Conservation (phyloP, 2,113 vertebrate genomes). For the Oreotrochilus melanogaster region DNA sequence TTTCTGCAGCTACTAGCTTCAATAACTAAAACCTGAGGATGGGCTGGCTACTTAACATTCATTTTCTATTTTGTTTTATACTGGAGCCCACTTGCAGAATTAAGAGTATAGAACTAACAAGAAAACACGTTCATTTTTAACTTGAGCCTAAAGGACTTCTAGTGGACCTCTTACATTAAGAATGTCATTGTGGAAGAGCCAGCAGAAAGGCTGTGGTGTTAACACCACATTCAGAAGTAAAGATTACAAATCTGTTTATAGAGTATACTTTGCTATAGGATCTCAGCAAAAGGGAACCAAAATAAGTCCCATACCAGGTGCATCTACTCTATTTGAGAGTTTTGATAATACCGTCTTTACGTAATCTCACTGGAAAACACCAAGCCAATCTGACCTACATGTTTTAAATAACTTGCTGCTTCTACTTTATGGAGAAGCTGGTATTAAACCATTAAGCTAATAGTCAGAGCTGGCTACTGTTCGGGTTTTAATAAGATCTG, state of each 20-base stretch:
- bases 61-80: neutral
- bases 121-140: constrained; percentile 1
- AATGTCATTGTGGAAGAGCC: neutral
- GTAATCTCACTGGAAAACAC: constrained; percentile 12
- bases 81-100: neutral
- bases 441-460: constrained; percentile 53
- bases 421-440: constrained; percentile 29
- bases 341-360: neutral
- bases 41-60: neutral
- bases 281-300: neutral
- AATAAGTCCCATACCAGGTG: fast-evolving
- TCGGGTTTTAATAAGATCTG: constrained; percentile 28
- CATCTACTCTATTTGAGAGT: neutral
- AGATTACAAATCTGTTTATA: neutral
- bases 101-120: neutral
- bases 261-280: neutral
- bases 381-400: constrained; percentile 1
- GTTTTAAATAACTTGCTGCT: constrained; percentile 50
- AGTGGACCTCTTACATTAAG: neutral
- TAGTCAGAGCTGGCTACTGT: constrained; percentile 18
- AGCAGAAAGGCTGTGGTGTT: neutral
- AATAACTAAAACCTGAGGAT: neutral
- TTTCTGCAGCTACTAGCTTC: neutral
- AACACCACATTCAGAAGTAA: neutral
- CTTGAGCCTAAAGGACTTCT: neutral